Evolutionary conservation across 2,888 invertebrate genomes (phyloP).

Genomic region (Sarcophaga rosellei): DNA sequence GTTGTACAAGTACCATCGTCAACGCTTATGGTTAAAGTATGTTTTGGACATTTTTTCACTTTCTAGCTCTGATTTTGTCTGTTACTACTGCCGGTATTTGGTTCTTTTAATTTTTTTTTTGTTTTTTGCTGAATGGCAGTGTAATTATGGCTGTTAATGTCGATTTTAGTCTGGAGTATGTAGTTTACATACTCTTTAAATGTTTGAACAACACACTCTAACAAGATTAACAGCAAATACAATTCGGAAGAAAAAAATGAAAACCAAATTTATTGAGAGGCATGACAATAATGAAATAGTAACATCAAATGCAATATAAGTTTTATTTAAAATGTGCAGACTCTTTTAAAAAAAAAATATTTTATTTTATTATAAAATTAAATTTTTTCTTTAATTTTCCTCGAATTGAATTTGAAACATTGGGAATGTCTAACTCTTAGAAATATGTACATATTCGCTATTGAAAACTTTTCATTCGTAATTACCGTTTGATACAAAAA

Average conservation of each 20-base stretch:
- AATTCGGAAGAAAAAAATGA: slow-evolving; percentile 30
- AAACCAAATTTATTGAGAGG: slow-evolving; percentile 44
- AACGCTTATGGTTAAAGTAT: slow-evolving; percentile 50
- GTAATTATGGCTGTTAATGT: slow-evolving; percentile 61
- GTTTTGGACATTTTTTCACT: slow-evolving; percentile 31
- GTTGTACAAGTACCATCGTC: slow-evolving; percentile 53
- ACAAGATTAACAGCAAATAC: slow-evolving; percentile 36
- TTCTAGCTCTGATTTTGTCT: neutral
- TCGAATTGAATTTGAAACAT: neutral
- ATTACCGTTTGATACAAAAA: too few relatives aligned
- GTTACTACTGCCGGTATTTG: slow-evolving; percentile 35
- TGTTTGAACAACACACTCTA: slow-evolving; percentile 46
- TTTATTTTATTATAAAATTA: too few relatives aligned
- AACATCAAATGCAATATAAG: neutral
- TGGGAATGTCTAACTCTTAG: neutral
- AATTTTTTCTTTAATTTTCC: neutral
- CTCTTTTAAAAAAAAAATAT: neutral
- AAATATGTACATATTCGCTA: too few relatives aligned
- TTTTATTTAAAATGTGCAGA: neutral
- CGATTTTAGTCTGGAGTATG: slow-evolving; percentile 59
- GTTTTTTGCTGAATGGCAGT: slow-evolving; percentile 60
- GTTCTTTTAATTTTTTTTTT: slow-evolving; percentile 13
- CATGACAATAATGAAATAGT: slow-evolving; percentile 28
- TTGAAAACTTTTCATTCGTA: too few relatives aligned
- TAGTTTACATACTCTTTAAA: slow-evolving; percentile 66